Conservation (phyloP, 1,140 invertebrate genomes). For the Drosophila malerkotliana region DNA sequence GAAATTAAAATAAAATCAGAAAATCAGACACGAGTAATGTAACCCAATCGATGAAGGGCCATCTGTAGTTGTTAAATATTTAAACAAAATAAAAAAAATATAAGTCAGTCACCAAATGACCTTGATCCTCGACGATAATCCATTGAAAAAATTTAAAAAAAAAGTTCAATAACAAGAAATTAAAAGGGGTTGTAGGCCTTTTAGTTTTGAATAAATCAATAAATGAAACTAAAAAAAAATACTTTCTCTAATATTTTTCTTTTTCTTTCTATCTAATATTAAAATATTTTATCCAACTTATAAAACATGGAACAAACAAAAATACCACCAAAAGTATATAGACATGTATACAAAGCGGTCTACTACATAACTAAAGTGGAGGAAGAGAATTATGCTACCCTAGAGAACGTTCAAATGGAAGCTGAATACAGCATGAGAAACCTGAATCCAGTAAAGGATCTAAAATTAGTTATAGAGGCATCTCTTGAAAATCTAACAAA, state of each 20-base stretch:
- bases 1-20: too few relatives aligned
- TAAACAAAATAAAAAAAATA: too few relatives aligned
- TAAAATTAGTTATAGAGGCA: neutral
- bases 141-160: slow-evolving; percentile 1
- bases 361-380: neutral
- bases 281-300: neutral
- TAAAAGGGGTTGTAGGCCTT: neutral
- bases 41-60: too few relatives aligned
- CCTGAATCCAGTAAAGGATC: neutral
- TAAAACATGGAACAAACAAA: neutral
- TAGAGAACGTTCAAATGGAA: neutral
- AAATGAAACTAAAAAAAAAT: too few relatives aligned
- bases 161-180: slow-evolving; percentile 23
- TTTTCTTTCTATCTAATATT: too few relatives aligned
- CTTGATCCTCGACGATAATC: too few relatives aligned
- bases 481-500: neutral
- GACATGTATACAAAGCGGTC: neutral
- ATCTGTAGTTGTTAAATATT: too few relatives aligned
- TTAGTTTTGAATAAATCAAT: too few relatives aligned
- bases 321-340: neutral
- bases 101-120: too few relatives aligned
- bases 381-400: neutral
- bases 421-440: neutral
- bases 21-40: too few relatives aligned
- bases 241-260: too few relatives aligned